A percentile compares a stretch with the other conserved stretches of the same genome.
These are phyloP conservation scores for Euleptes europaea DNA, from an alignment of 2,113 vertebrate genomes.

Conservation along the genomic window DNA sequence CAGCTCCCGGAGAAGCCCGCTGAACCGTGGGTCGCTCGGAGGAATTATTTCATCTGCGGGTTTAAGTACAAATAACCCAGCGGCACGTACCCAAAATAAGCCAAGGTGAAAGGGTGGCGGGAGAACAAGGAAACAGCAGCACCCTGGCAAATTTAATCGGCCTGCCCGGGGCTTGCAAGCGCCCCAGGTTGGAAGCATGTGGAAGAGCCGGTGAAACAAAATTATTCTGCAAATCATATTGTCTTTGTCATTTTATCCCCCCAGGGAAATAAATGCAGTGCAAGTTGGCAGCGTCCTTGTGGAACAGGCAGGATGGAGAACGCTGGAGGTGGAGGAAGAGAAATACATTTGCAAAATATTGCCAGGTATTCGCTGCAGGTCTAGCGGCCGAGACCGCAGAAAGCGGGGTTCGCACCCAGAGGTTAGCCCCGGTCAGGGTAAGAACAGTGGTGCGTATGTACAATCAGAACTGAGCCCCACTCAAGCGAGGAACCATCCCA, in stretches of 20 bases:
- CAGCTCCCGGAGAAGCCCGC: neutral
- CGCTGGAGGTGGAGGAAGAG: neutral
- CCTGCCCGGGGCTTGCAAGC: neutral
- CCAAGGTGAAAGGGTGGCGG: neutral
- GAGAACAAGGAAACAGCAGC: neutral
- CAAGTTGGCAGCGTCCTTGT: neutral
- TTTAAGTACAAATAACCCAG: neutral
- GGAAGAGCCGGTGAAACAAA: neutral
- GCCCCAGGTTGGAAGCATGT: too few species aligned
- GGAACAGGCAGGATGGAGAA: neutral
- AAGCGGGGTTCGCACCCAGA: too few species aligned
- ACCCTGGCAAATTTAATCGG: neutral
- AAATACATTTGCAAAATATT: too few species aligned
- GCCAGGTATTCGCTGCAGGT: too few species aligned
- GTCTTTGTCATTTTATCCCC: neutral
- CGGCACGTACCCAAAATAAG: neutral
- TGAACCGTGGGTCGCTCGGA: neutral
- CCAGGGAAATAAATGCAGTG: neutral
- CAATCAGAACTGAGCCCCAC: too few species aligned
- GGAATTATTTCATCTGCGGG: neutral
- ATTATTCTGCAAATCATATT: neutral
- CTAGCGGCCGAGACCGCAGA: too few species aligned
- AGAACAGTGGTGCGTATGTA: too few species aligned
- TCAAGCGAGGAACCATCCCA: neutral
- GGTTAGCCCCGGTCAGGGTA: too few species aligned